phyloP scores from a whole-genome alignment of 92 coral and sea anemone species.

The Porites cylindrica region DNA sequence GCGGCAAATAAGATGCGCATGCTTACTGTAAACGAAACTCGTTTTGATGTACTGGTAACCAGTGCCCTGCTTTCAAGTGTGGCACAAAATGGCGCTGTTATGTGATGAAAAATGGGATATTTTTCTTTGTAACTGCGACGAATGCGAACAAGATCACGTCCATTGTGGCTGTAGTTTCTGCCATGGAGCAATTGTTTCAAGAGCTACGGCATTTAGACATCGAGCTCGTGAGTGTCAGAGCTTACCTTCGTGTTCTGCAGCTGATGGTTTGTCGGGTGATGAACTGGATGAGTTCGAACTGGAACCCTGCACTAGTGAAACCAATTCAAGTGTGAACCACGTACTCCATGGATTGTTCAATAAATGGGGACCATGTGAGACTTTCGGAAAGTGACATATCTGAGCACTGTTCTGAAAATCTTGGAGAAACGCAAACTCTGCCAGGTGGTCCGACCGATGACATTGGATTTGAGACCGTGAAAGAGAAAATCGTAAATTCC shows the following conservation, averaged over 20 bases:
- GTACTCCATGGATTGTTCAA: constrained; percentile 27
- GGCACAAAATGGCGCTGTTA: not conserved
- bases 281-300: not conserved
- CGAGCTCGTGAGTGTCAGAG: constrained; percentile 32
- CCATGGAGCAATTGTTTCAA: constrained; percentile 42
- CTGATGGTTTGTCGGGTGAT: not conserved
- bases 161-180: constrained; percentile 46
- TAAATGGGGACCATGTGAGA: constrained; percentile 14
- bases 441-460: too few relatives aligned
- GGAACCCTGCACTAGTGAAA: constrained; percentile 12
- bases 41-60: not conserved
- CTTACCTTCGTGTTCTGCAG: constrained; percentile 12
- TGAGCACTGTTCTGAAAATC: constrained; percentile 11
- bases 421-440: too few relatives aligned
- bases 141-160: constrained; percentile 24
- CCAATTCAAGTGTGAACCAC: constrained; percentile 5
- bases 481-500: too few relatives aligned
- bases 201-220: constrained; percentile 55
- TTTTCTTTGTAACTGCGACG: constrained; percentile 26
- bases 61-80: not conserved
- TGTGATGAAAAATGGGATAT: constrained; percentile 11
- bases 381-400: constrained; percentile 27
- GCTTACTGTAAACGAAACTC: not conserved
- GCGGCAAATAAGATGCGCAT: not conserved
- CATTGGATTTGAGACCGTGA: too few relatives aligned